Evolutionary conservation across 2,113 vertebrate species (phyloP), one percentile per base, ranked within the genome.

Genomic region (Corythornis vintsioides): DNA sequence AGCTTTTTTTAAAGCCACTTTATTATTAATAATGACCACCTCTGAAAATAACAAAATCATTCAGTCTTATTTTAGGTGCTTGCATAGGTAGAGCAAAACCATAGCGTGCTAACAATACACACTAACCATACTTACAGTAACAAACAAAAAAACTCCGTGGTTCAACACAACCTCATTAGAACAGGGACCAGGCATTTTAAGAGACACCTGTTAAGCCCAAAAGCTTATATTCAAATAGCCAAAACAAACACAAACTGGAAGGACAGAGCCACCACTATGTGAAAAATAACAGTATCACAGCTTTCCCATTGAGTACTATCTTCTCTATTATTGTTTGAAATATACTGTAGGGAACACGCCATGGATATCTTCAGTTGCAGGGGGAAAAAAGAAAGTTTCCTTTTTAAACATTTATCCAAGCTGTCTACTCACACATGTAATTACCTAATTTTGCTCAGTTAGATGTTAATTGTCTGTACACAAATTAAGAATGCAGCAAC

Each of bases 41-140:
- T 40, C 77, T 84, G 45, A 57, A 86, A 90, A 83, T 53, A 88
- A 80, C 31, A 4, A 78, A 93, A 21, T 63, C 72, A 88, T 43
- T 64, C 65, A 35, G 22, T n/a, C n/a, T 83, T 75, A 67, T 43
- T 85, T 59, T 29, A 80, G 56, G 31, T 55, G 40, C 52, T 75
- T 70, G 35, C 45, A 65, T 17, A 75, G 73, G 74, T 1, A 74
- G 16, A 65, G 31, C 64, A 67, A 65, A 90, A 82, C 2, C 43
- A 85, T 2, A 35, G 21, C 25, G 63, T 55, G 64, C 35, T 65
- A 20, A 38, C 52, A 89, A 35, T 9, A 69, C 0, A 0, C 21
- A 65, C n/a, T 42, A 35, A 40, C 48, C 65, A 40, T 17, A 57
- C 47, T 33, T 61, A 64, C 7, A 88, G 24, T 0, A 33, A 40